These are phyloP conservation scores for Lepidocyrtinus sp. DNA, from an alignment of 2,888 invertebrate species.

Conservation along the genomic window DNA sequence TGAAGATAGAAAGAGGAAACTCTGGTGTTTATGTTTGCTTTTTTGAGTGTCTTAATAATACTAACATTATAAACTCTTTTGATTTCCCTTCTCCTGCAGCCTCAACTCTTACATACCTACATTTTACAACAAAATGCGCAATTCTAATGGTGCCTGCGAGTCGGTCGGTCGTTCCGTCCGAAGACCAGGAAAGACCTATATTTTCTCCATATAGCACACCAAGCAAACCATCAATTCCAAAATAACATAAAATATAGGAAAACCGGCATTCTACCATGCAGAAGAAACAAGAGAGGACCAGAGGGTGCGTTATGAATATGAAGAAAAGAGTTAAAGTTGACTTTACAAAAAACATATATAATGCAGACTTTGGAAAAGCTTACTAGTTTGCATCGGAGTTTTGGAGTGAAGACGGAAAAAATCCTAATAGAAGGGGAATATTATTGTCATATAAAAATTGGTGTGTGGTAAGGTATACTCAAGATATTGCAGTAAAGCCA, in stretches of 20 bases:
- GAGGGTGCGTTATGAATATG: background rate
- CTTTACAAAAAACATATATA: background rate
- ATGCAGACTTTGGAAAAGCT: too few species aligned
- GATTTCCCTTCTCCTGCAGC: background rate
- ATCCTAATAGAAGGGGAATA: too few species aligned
- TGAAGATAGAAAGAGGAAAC: background rate
- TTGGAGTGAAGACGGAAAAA: too few species aligned
- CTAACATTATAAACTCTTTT: background rate
- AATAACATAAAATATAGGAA: background rate
- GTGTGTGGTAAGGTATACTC: too few species aligned
- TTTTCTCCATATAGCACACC: background rate
- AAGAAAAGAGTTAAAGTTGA: background rate
- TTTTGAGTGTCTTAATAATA: background rate
- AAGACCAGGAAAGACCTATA: background rate
- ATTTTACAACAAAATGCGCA: slow-evolving; percentile 57
- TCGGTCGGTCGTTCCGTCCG: slow-evolving; percentile 23
- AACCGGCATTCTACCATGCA: background rate
- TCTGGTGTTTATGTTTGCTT: background rate
- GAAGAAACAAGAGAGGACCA: too few species aligned
- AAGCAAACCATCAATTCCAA: background rate
- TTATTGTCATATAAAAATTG: too few species aligned
- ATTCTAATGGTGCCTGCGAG: slow-evolving; percentile 51
- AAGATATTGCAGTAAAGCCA: too few species aligned
- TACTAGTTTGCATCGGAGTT: too few species aligned
- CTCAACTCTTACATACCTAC: slow-evolving; percentile 22